Evolutionary conservation across 2,113 vertebrate genomes (phyloP).

Genomic region (Tetrax tetrax): DNA sequence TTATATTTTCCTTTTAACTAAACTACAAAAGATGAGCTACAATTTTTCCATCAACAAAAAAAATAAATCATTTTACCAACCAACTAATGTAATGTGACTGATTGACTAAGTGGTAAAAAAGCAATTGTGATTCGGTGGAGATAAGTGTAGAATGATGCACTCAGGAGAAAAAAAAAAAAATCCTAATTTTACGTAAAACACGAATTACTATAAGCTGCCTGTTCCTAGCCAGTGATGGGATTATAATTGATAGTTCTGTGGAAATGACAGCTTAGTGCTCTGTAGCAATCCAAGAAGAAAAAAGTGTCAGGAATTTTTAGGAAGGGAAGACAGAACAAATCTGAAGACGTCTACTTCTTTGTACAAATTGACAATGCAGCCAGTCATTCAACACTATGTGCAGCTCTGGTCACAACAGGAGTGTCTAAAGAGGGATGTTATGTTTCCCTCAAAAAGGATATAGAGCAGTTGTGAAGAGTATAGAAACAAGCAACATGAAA

Average conservation of each 20-base stretch:
- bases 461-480: neutral
- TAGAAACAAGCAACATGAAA: neutral
- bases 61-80: neutral
- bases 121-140: neutral
- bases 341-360: neutral
- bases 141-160: neutral
- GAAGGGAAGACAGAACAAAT: neutral
- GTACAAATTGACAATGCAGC: neutral
- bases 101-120: neutral
- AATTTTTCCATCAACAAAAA: neutral
- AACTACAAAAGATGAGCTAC: neutral
- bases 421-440: neutral
- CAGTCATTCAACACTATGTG: neutral
- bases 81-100: neutral
- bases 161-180: neutral
- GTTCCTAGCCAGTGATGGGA: neutral
- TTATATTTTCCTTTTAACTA: neutral
- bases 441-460: neutral
- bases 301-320: neutral
- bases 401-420: neutral
- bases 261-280: neutral
- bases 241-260: neutral
- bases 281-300: neutral
- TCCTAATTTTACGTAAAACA: neutral
- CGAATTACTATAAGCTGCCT: neutral